Conservation (phyloP, 1,140 invertebrate genomes). For the Akabosia matsudoensis region DNA sequence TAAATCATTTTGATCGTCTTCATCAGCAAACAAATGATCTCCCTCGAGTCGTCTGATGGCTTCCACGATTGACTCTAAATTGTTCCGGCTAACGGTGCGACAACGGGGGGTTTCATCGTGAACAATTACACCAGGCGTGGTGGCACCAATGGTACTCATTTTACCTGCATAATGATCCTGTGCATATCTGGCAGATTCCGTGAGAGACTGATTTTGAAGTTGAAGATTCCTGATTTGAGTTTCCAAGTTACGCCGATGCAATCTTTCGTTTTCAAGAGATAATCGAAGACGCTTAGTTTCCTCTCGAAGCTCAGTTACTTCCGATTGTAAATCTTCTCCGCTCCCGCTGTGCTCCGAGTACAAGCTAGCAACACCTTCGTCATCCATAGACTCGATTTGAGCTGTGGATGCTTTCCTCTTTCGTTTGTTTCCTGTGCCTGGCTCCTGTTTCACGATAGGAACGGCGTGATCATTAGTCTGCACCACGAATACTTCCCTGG, state of each 20-base stretch:
- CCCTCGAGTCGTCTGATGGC: conserved; percentile 2
- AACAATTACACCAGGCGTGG: conserved; percentile 8
- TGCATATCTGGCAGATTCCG: conserved; percentile 15
- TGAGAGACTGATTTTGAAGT: conserved; percentile 10
- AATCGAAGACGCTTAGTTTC: conserved; percentile 14
- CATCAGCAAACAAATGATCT: conserved; percentile 9
- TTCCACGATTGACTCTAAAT: conserved; percentile 16
- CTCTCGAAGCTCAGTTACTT: conserved; percentile 13
- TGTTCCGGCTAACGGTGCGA: background rate
- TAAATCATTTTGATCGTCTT: background rate
- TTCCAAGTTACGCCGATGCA: conserved; percentile 11
- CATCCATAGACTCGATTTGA: background rate
- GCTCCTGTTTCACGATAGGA: conserved; percentile 1
- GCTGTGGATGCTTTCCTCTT: conserved; percentile 16
- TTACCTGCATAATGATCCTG: conserved; percentile 1
- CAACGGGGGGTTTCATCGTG: conserved; percentile 7
- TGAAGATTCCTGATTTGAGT: conserved; percentile 10
- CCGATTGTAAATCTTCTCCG: conserved; percentile 19
- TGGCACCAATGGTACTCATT: background rate
- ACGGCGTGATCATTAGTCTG: background rate
- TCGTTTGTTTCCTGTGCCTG: background rate
- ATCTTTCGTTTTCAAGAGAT: conserved; percentile 4
- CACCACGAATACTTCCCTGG: background rate
- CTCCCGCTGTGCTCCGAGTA: conserved; percentile 14
- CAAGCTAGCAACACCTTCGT: conserved; percentile 19